phyloP scores from a whole-genome alignment of 2,797 vertebrate species.

The Tolypeutes matacus region DNA sequence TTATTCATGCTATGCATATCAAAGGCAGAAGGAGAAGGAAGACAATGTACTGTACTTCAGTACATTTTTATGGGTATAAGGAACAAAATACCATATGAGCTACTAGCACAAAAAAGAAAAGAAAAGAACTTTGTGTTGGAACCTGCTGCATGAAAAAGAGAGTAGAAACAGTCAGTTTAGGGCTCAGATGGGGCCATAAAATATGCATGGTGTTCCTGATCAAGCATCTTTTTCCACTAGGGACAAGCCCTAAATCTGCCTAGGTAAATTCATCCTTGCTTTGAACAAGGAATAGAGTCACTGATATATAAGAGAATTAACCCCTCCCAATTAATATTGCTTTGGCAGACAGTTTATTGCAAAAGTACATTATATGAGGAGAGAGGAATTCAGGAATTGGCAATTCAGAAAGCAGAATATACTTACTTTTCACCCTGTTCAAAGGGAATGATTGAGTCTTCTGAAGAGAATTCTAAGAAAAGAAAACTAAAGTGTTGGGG shows the following conservation, averaged over 20 bases:
- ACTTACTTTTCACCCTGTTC: not conserved
- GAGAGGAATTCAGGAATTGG: not conserved
- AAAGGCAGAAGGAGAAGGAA: not conserved
- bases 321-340: not conserved
- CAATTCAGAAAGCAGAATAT: not conserved
- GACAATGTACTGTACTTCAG: not conserved
- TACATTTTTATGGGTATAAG: not conserved
- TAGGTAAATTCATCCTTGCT: not conserved
- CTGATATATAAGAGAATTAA: accelerated
- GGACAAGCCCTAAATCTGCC: not conserved
- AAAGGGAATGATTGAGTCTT: not conserved
- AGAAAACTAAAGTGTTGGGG: not conserved
- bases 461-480: not conserved
- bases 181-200: not conserved
- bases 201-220: not conserved
- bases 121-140: not conserved
- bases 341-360: not conserved
- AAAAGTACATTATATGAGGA: not conserved
- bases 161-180: not conserved
- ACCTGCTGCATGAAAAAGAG: not conserved
- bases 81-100: not conserved
- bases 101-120: not conserved
- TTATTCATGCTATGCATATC: not conserved
- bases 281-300: not conserved
- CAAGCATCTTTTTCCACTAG: not conserved